Conservation (phyloP, 2,888 invertebrate species). For the Mesoligia furuncula region DNA sequence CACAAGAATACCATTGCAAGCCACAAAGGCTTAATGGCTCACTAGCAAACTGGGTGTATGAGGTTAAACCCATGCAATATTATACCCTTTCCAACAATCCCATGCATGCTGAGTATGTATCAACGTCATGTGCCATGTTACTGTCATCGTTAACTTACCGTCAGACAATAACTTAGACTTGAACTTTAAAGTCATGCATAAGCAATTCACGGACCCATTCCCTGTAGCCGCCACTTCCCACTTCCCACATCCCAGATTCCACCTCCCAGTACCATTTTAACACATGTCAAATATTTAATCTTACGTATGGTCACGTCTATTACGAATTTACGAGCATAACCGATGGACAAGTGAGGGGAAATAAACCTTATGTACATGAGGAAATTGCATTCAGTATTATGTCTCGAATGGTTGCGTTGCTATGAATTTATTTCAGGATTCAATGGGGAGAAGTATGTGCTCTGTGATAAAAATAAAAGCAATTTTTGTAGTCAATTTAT, state of each 20-base stretch:
- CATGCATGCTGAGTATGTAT: neutral
- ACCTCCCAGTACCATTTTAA: slow-evolving; percentile 48
- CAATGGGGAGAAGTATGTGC: slow-evolving; percentile 21
- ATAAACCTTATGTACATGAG: slow-evolving; percentile 64
- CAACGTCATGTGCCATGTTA: slow-evolving; percentile 17
- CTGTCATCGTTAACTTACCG: slow-evolving; percentile 17
- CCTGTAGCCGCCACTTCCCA: neutral
- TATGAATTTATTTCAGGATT: slow-evolving; percentile 53
- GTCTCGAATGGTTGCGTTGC: slow-evolving; percentile 28
- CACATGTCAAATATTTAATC: slow-evolving; percentile 65
- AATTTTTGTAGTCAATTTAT: slow-evolving; percentile 15
- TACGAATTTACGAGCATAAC: slow-evolving; percentile 65
- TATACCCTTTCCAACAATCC: neutral
- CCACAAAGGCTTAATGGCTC: neutral
- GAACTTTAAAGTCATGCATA: slow-evolving; percentile 50
- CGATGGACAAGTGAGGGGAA: slow-evolving; percentile 64
- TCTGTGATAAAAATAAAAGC: slow-evolving; percentile 15
- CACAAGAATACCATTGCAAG: neutral
- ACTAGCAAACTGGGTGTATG: neutral
- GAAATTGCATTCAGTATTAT: slow-evolving; percentile 63
- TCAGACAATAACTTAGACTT: slow-evolving; percentile 35
- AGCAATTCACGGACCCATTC: slow-evolving; percentile 19
- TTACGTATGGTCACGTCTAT: slow-evolving; percentile 64
- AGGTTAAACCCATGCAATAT: no score
- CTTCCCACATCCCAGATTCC: neutral